A percentile compares a stretch with the other conserved stretches of the same genome.
Conservation (phyloP, 92 coral and sea anemone species). For the Bergia puertoricense region DNA sequence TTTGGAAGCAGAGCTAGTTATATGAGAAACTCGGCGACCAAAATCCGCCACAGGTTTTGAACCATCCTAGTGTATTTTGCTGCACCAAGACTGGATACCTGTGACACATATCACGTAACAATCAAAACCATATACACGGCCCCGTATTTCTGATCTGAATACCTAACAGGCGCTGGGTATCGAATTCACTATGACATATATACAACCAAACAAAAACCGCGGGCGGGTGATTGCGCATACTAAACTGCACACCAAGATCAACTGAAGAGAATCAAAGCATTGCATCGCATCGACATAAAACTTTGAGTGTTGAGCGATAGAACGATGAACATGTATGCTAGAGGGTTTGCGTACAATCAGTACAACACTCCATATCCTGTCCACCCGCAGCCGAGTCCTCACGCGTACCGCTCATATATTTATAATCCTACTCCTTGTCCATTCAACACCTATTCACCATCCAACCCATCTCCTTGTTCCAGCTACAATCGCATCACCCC, state of each 20-base stretch:
- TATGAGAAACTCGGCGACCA: background rate
- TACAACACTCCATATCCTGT: slow-evolving; percentile 34
- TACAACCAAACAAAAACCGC: slow-evolving; percentile 32
- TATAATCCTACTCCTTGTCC: slow-evolving; percentile 41
- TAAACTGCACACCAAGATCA: background rate
- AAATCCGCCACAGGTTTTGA: slow-evolving; percentile 13
- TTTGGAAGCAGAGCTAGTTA: background rate
- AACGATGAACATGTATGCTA: slow-evolving; percentile 33
- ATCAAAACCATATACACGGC: slow-evolving; percentile 24
- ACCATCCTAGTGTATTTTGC: slow-evolving; percentile 4
- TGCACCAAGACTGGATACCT: slow-evolving; percentile 2
- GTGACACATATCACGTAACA: slow-evolving; percentile 29
- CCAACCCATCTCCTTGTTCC: slow-evolving; percentile 35
- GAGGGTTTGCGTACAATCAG: slow-evolving; percentile 35
- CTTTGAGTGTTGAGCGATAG: background rate
- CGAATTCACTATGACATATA: slow-evolving; percentile 36
- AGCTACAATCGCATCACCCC: slow-evolving; percentile 32
- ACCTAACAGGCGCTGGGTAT: slow-evolving; percentile 28
- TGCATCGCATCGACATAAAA: background rate
- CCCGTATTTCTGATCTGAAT: slow-evolving; percentile 14
- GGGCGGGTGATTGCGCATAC: slow-evolving; percentile 7
- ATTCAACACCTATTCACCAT: slow-evolving; percentile 38
- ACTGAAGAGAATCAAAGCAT: background rate
- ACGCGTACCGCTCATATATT: slow-evolving; percentile 33
- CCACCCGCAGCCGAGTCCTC: slow-evolving; percentile 32